These are phyloP conservation scores for Sinocyclocheilus anshuiensis DNA, from an alignment of 2,113 vertebrate genomes.

Conservation along the genomic window DNA sequence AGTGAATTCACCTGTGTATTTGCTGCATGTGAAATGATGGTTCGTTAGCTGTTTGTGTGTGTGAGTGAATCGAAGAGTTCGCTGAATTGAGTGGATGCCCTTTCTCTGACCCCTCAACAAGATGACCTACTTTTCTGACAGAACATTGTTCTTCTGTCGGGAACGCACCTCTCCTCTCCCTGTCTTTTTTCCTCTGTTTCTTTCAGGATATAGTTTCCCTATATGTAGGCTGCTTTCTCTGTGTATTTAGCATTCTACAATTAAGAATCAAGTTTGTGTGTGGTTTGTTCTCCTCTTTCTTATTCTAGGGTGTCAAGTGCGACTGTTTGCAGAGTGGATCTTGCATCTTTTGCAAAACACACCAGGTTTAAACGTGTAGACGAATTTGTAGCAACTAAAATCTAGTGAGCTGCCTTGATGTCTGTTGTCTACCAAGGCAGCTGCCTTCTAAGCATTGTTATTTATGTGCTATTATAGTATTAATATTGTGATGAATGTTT, in stretches of 20 bases:
- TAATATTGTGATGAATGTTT: no score
- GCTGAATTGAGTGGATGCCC: constrained; percentile 13
- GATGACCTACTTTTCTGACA: constrained; percentile 44
- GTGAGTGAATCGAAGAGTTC: neutral
- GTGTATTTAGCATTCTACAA: neutral
- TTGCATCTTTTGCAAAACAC: neutral
- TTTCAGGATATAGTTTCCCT: neutral
- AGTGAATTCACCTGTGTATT: constrained; percentile 14
- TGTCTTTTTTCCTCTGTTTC: neutral
- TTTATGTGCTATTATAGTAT: neutral
- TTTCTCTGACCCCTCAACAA: constrained; percentile 41
- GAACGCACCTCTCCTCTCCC: neutral
- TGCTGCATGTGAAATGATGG: neutral
- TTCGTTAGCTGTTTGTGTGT: neutral
- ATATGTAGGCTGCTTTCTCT: neutral
- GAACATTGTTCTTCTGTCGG: constrained; percentile 39
- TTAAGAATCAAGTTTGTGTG: neutral
- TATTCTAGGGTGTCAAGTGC: neutral
- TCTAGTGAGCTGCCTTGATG: neutral
- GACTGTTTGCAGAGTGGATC: neutral
- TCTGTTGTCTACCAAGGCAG: neutral
- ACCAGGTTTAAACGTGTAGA: neutral
- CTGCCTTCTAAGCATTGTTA: neutral
- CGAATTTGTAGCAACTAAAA: neutral
- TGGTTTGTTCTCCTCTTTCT: neutral